phyloP scores from a whole-genome alignment of 1,140 invertebrate genomes.

The Macrobrachium rosenbergii region DNA sequence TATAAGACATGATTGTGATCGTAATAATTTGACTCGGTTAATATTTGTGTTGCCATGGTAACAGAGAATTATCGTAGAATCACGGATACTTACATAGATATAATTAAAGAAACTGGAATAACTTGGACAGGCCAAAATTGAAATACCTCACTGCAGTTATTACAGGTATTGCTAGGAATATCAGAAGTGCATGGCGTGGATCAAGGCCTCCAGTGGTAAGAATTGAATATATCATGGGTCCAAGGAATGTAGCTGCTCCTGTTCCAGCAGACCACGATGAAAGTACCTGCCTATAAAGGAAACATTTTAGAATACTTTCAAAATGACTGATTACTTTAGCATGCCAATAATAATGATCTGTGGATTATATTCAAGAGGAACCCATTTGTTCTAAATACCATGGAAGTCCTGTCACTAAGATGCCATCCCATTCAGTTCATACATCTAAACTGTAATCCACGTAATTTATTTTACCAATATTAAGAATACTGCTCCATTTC shows the following conservation, averaged over 20 bases:
- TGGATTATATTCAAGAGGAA: background rate
- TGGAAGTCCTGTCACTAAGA: too few relatives aligned
- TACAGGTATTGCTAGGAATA: constrained; percentile 42
- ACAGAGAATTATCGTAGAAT: too few relatives aligned
- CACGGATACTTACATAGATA: background rate
- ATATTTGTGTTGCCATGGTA: too few relatives aligned
- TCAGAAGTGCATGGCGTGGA: constrained; percentile 42
- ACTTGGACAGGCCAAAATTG: background rate
- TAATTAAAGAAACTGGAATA: background rate
- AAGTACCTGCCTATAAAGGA: constrained; percentile 46
- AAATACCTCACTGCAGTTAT: constrained; percentile 52
- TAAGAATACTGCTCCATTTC: too few relatives aligned
- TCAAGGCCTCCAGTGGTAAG: constrained; percentile 37
- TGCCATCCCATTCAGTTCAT: too few relatives aligned
- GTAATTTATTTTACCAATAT: too few relatives aligned
- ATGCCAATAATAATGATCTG: background rate
- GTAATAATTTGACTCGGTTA: too few relatives aligned
- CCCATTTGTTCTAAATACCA: too few relatives aligned
- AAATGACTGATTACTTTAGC: too few relatives aligned
- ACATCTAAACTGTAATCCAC: too few relatives aligned
- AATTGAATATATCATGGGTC: constrained; percentile 47
- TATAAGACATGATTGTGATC: too few relatives aligned
- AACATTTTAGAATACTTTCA: too few relatives aligned
- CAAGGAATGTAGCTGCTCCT: constrained; percentile 58
- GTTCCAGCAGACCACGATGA: constrained; percentile 60